Evolutionary conservation across 2,888 invertebrate species (phyloP), one percentile per base, ranked within the genome.

Genomic region (Lycophotia porphyrea): DNA sequence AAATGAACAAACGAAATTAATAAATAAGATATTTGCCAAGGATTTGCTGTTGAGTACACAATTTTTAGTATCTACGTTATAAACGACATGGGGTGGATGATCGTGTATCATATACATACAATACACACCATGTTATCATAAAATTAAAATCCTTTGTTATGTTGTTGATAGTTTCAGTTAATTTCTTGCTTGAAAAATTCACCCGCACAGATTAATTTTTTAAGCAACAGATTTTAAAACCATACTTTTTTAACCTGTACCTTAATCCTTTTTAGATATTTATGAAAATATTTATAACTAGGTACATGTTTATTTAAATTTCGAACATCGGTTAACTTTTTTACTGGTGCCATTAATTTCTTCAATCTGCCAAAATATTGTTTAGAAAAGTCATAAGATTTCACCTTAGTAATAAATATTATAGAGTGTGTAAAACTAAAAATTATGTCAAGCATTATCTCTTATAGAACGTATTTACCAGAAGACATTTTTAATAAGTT

Each of bases 291-390:
- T n/a, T n/a, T n/a, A n/a, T 49, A n/a, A 1, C 8, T 27, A 8
- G 9, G 42, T 27, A 58, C 47, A 21, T n/a, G 18, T n/a, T 49
- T 77, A 65, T 78, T 78, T 60, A 65, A 78, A 78, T 71, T 74
- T 58, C 34, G 21, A 68, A 49, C 67, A 63, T 44, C 15, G 47
- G 36, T 64, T 42, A 36, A 1, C 42, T 74, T 67, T 60, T 71
- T 60, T 65, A 55, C 18, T 64, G 21, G 18, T 36, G 39, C 21
- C n/a, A 68, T 80, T 68, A 31, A 64, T 79, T 65, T 36, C n/a
- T 44, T 64, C 9, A 64, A 15, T 36, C 58, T 79, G 58, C 21
- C 80, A 80, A 79, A 79, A 80, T 68, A 58, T 74, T 68, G 36
- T 34, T 21, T 31, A 34, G 27, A 55, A 36, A 68, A 68, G 49